These are phyloP conservation scores for Luehdorfia chinensis DNA, from an alignment of 1,140 invertebrate genomes.

Conservation along the genomic window DNA sequence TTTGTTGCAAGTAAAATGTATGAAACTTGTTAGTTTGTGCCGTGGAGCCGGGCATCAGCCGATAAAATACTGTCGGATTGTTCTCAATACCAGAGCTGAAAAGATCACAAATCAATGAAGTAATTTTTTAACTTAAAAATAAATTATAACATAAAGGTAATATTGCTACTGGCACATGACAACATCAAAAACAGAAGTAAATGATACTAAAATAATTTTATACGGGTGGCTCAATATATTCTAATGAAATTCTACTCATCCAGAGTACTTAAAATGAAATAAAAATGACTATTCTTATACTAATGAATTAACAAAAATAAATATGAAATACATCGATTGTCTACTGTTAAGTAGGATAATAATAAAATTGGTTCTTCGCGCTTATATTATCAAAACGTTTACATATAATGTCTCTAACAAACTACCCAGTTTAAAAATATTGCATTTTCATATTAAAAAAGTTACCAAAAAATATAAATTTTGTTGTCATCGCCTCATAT, in stretches of 20 bases:
- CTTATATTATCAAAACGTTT: no score
- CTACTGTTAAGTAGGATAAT: no score
- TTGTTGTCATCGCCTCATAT: no score
- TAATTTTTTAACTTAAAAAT: slow-evolving; percentile 9
- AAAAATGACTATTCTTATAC: slow-evolving; percentile 8
- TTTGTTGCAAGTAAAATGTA: slow-evolving; percentile 96
- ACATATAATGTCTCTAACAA: no score
- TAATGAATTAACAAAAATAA: no score
- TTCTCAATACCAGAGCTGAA: slow-evolving; percentile 96
- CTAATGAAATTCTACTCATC: slow-evolving; percentile 12
- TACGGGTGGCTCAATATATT: neutral
- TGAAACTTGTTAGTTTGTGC: slow-evolving; percentile 97
- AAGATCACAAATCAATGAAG: slow-evolving; percentile 43
- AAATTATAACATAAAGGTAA: no score
- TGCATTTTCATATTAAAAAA: no score
- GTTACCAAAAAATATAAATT: no score
- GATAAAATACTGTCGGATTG: slow-evolving; percentile 96
- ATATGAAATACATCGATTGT: no score
- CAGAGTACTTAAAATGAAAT: slow-evolving; percentile 5
- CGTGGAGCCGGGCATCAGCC: slow-evolving; percentile 94
- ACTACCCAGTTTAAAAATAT: no score
- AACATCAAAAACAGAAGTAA: slow-evolving; percentile 43
- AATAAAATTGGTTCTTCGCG: neutral
- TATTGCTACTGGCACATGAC: slow-evolving; percentile 42
- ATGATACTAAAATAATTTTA: slow-evolving; percentile 7